Conservation (phyloP, 2,888 invertebrate species). For the Julus scandinavius region DNA sequence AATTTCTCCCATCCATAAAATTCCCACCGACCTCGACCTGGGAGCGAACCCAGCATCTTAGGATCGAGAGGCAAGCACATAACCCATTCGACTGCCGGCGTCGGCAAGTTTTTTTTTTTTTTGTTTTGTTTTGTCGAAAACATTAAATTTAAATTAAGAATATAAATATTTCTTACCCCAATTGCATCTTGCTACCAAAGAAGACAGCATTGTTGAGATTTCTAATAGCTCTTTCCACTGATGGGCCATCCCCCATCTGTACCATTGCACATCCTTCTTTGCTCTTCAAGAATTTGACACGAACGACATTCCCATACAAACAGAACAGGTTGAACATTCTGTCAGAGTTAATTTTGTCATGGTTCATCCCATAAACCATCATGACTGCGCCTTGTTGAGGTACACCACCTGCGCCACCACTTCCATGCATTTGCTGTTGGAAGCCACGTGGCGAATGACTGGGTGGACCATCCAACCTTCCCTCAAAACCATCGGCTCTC, state of each 20-base stretch:
- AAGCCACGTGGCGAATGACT: slow-evolving; percentile 47
- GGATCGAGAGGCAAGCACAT: no score
- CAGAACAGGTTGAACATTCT: slow-evolving; percentile 98
- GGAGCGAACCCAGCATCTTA: no score
- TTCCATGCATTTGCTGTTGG: slow-evolving; percentile 52
- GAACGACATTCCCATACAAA: slow-evolving; percentile 96
- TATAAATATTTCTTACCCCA: slow-evolving; percentile 69
- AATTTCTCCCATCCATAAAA: no score
- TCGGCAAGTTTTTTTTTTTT: no score
- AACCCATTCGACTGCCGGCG: no score
- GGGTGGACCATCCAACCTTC: slow-evolving; percentile 58
- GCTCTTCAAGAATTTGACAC: slow-evolving; percentile 98
- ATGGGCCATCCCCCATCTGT: slow-evolving; percentile 95
- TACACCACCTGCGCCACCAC: slow-evolving; percentile 59
- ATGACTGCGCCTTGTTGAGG: slow-evolving; percentile 86
- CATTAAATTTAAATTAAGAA: background rate
- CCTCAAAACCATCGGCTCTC: slow-evolving; percentile 60
- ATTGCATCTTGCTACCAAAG: slow-evolving; percentile 80
- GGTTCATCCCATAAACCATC: slow-evolving; percentile 98
- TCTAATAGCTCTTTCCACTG: slow-evolving; percentile 94
- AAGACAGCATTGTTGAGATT: slow-evolving; percentile 90
- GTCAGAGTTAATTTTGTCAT: slow-evolving; percentile 93
- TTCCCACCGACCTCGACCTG: no score
- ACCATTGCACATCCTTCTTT: slow-evolving; percentile 99
- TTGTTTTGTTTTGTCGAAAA: no score